These are phyloP conservation scores for Merodon equestris DNA, from an alignment of 2,888 invertebrate species.

Conservation along the genomic window DNA sequence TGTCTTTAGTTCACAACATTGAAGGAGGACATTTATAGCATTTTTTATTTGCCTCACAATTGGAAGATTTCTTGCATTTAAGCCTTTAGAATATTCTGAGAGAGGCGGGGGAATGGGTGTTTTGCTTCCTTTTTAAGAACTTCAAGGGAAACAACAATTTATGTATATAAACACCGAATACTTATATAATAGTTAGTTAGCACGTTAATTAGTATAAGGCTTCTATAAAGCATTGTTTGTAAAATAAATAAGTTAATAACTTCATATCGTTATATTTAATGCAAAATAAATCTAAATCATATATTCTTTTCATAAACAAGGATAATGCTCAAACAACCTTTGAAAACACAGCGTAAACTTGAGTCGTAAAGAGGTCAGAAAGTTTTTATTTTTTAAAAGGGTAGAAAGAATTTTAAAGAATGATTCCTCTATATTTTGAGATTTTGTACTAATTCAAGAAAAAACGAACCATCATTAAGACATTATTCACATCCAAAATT, in stretches of 20 bases:
- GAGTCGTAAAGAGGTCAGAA: not conserved
- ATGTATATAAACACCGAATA: slow-evolving; percentile 52
- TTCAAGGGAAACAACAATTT: slow-evolving; percentile 46
- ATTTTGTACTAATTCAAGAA: too few relatives aligned
- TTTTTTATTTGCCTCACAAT: not conserved
- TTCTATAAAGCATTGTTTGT: slow-evolving; percentile 42
- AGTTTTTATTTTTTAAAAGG: too few relatives aligned
- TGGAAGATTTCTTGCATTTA: not conserved
- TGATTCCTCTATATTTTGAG: too few relatives aligned
- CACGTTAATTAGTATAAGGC: slow-evolving; percentile 37
- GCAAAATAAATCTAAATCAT: slow-evolving; percentile 20
- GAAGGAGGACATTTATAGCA: slow-evolving; percentile 32
- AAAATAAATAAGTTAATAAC: too few relatives aligned
- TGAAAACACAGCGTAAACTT: slow-evolving; percentile 31
- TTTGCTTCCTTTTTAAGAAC: slow-evolving; percentile 14
- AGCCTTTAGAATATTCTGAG: too few relatives aligned
- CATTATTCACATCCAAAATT: too few relatives aligned
- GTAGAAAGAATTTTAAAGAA: too few relatives aligned
- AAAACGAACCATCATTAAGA: too few relatives aligned
- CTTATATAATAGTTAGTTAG: slow-evolving; percentile 34
- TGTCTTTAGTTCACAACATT: slow-evolving; percentile 64
- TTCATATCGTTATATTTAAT: slow-evolving; percentile 5
- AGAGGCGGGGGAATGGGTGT: too few relatives aligned
- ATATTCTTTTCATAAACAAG: not conserved
- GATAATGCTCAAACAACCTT: slow-evolving; percentile 4